A percentile compares a stretch with the other conserved stretches of the same genome.
These are phyloP conservation scores for Rallus limicola DNA, from an alignment of 2,113 vertebrate genomes.

Conservation along the genomic window DNA sequence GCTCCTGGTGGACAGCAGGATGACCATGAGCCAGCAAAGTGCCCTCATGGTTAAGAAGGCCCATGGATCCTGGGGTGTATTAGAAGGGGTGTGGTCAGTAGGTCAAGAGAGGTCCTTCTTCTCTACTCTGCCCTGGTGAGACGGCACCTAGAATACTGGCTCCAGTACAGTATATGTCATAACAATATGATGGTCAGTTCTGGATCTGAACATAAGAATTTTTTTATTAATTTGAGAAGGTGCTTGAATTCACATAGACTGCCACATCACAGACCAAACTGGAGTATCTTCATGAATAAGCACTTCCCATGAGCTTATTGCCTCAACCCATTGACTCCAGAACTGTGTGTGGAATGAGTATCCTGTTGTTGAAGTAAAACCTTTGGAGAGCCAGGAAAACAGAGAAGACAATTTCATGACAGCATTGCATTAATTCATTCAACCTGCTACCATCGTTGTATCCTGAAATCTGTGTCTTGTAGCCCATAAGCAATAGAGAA, in stretches of 20 bases:
- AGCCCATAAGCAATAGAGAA: slow-evolving; percentile 1
- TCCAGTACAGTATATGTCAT: background rate
- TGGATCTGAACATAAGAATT: background rate
- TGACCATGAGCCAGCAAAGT: too few species aligned
- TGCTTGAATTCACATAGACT: rapidly evolving
- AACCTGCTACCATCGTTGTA: background rate
- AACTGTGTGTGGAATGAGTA: background rate
- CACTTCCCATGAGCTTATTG: background rate
- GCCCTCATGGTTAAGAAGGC: too few species aligned
- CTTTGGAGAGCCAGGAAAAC: background rate
- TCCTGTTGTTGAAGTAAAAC: background rate
- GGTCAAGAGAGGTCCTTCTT: too few species aligned
- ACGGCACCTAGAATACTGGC: too few species aligned
- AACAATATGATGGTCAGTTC: background rate
- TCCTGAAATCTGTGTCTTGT: background rate
- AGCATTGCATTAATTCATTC: background rate
- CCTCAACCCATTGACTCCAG: background rate
- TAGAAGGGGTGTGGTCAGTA: too few species aligned
- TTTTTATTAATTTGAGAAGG: background rate
- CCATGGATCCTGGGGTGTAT: too few species aligned
- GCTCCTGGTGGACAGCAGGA: too few species aligned
- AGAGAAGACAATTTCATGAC: background rate
- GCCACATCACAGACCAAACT: background rate
- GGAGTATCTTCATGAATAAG: background rate
- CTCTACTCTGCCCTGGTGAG: too few species aligned